Evolutionary conservation across 2,113 vertebrate genomes (phyloP).

Genomic region (Coptodon bakossiorum): DNA sequence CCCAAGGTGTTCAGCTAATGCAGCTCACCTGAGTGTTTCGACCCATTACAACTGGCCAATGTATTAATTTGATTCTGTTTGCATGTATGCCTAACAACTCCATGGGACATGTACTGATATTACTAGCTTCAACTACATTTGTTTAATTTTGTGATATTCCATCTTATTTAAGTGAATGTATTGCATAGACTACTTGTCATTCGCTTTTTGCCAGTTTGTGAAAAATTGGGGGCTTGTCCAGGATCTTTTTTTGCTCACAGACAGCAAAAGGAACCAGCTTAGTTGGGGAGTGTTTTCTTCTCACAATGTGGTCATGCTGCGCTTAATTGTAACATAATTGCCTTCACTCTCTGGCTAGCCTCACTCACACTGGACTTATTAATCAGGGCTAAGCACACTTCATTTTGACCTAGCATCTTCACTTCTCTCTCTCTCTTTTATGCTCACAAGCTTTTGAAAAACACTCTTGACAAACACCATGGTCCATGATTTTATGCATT

Average conservation of each 20-base stretch:
- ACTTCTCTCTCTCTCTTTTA: neutral
- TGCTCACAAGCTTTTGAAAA: neutral
- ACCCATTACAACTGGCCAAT: neutral
- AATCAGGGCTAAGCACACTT: neutral
- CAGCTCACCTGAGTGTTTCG: neutral
- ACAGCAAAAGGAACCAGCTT: neutral
- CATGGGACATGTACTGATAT: neutral
- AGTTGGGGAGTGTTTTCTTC: neutral
- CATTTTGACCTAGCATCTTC: neutral
- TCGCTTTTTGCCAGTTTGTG: neutral
- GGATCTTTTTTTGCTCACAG: neutral
- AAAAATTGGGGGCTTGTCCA: neutral
- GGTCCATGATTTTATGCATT: neutral
- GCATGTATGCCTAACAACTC: neutral
- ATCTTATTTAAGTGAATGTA: neutral
- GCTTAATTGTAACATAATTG: neutral
- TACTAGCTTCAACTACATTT: neutral
- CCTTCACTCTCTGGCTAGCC: neutral
- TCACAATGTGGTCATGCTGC: neutral
- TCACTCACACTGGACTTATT: neutral
- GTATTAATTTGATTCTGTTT: rapidly evolving
- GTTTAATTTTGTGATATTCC: neutral
- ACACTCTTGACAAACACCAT: neutral
- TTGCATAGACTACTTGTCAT: neutral
- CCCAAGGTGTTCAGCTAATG: neutral